phyloP scores from a whole-genome alignment of 2,113 vertebrate genomes.

The Pithys albifrons region DNA sequence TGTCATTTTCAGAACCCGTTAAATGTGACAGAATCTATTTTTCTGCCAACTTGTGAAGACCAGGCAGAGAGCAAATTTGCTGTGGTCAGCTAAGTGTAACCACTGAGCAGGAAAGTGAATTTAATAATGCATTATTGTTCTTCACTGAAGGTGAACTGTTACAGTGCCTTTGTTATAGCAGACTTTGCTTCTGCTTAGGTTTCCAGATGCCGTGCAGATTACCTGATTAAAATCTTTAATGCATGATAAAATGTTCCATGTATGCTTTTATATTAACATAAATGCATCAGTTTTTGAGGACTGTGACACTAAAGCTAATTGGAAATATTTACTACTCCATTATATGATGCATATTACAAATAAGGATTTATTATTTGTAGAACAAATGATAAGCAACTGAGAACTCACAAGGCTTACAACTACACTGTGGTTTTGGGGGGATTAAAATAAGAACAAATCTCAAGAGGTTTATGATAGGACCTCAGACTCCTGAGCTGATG shows the following conservation, averaged over 20 bases:
- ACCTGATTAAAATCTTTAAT: constrained; percentile 85
- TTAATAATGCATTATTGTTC: constrained; percentile 99
- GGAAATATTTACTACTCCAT: constrained; percentile 75
- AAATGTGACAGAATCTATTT: constrained; percentile 99
- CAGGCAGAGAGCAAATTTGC: constrained; percentile 99
- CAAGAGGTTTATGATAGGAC: not conserved
- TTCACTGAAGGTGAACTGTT: constrained; percentile 99
- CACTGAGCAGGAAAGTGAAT: constrained; percentile 99
- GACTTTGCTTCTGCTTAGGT: constrained; percentile 84
- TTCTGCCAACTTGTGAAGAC: constrained; percentile 99
- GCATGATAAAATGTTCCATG: constrained; percentile 79
- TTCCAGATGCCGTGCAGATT: constrained; percentile 82
- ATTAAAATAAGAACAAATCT: constrained; percentile 3
- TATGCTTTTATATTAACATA: constrained; percentile 79
- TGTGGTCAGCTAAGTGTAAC: constrained; percentile 99
- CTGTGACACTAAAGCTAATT: constrained; percentile 74
- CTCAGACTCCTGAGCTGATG: not conserved
- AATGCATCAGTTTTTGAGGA: constrained; percentile 72
- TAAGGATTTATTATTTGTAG: constrained; percentile 56
- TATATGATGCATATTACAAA: constrained; percentile 65
- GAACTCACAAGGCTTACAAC: constrained; percentile 45
- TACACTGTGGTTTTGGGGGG: not conserved
- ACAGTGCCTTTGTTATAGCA: constrained; percentile 92
- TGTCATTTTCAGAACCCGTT: constrained; percentile 99
- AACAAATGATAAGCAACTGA: constrained; percentile 57